Conservation (phyloP, 2,113 vertebrate species). For the Charina bottae region DNA sequence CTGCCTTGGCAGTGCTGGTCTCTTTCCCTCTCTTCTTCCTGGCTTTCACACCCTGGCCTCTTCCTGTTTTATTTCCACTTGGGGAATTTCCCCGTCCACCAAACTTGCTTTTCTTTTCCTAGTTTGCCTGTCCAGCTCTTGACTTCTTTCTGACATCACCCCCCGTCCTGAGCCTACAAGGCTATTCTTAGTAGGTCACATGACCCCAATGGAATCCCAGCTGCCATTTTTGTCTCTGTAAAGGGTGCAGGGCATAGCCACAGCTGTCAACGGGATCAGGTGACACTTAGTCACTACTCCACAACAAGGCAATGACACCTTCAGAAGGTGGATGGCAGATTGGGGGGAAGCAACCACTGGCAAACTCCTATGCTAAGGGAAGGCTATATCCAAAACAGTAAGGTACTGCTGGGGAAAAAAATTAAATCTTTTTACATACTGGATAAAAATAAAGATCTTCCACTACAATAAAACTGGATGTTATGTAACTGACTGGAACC, state of each 20-base stretch:
- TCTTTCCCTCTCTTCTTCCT: background rate
- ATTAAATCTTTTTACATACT: background rate
- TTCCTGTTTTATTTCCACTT: background rate
- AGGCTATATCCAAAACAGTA: background rate
- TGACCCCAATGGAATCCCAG: conserved; percentile 55
- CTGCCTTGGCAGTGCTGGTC: background rate
- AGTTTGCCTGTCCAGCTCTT: background rate
- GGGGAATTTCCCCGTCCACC: background rate
- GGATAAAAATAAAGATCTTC: background rate
- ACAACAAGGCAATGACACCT: background rate
- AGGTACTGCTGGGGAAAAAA: background rate
- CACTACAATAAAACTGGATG: background rate
- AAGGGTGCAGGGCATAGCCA: conserved; percentile 26
- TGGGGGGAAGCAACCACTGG: too few relatives aligned
- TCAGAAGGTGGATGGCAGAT: background rate
- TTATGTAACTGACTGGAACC: background rate
- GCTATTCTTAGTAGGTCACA: conserved; percentile 67
- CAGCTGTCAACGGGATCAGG: conserved; percentile 75
- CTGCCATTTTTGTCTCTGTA: conserved; percentile 71
- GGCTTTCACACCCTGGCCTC: too few relatives aligned
- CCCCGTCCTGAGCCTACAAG: background rate
- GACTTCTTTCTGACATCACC: too few relatives aligned
- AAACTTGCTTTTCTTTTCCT: background rate
- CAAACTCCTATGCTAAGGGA: background rate
- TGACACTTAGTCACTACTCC: conserved; percentile 74